phyloP scores from a whole-genome alignment of 1,140 invertebrate genomes.

The Cyrtorhinus lividipennis region DNA sequence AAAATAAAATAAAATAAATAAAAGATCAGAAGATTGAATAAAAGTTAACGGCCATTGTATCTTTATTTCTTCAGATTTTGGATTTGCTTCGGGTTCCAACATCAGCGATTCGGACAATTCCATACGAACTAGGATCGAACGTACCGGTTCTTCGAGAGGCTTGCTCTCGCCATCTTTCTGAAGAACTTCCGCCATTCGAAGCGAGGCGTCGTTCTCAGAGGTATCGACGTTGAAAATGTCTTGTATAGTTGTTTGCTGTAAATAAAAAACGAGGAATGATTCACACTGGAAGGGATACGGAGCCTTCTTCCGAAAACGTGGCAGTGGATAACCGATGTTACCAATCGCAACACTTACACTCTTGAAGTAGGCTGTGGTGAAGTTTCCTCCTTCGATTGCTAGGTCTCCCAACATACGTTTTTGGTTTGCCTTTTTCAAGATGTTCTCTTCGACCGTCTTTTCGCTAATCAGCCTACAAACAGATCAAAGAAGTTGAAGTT shows the following conservation, averaged over 20 bases:
- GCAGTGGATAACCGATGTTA: not conserved
- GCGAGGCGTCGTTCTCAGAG: slow-evolving; percentile 41
- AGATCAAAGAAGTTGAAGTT: slow-evolving; percentile 21
- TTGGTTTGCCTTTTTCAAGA: slow-evolving; percentile 96
- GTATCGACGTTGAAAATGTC: slow-evolving; percentile 76
- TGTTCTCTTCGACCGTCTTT: slow-evolving; percentile 98
- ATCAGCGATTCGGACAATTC: no score
- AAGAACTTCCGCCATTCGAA: slow-evolving; percentile 46
- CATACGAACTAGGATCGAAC: no score
- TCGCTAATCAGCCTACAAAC: slow-evolving; percentile 71
- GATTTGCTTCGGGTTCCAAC: no score
- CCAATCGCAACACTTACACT: slow-evolving; percentile 43
- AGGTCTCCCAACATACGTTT: slow-evolving; percentile 91
- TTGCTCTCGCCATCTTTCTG: slow-evolving; percentile 35
- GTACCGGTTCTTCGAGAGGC: not conserved
- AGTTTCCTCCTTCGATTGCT: slow-evolving; percentile 97
- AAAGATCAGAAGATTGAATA: no score
- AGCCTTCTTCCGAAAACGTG: no score
- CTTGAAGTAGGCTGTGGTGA: slow-evolving; percentile 95
- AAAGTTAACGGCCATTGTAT: no score
- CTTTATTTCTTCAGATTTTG: no score
- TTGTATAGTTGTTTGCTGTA: slow-evolving; percentile 67
- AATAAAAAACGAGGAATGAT: slow-evolving; percentile 22
- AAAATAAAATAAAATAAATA: not conserved
- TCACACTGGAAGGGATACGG: not conserved